Conservation (phyloP, 2,797 vertebrate genomes). For the Mareca penelope region DNA sequence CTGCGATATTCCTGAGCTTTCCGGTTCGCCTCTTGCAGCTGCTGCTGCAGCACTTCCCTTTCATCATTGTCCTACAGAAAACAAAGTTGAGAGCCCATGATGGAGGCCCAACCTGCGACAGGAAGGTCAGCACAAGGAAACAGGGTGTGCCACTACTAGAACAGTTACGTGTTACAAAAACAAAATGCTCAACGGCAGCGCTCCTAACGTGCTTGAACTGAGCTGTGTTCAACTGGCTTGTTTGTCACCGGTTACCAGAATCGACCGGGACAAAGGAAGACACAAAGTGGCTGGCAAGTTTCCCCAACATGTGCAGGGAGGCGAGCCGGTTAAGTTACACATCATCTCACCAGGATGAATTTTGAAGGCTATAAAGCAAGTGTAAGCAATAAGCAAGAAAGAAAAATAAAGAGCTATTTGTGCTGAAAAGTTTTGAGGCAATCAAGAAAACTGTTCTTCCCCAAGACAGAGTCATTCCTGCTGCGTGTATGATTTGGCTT, state of each 20-base stretch:
- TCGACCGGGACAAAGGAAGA: not conserved
- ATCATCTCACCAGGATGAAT: not conserved
- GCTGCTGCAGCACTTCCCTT: conserved; percentile 77
- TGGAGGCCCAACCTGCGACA: not conserved
- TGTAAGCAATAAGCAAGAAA: not conserved
- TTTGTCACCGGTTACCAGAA: not conserved
- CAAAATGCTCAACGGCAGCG: not conserved
- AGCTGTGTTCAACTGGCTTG: not conserved
- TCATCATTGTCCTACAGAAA: conserved; percentile 53
- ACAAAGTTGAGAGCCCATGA: not conserved
- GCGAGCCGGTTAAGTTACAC: fast-evolving
- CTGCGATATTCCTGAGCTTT: conserved; percentile 87
- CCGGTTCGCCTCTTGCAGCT: conserved; percentile 83
- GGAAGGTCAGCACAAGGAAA: not conserved
- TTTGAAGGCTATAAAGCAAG: not conserved
- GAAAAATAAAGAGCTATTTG: not conserved
- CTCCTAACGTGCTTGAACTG: fast-evolving
- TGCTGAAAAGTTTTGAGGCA: not conserved
- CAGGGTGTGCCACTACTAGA: fast-evolving
- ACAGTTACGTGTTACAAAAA: not conserved
- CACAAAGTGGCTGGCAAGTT: not conserved
- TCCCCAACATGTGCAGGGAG: too few relatives aligned
- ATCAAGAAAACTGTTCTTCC: not conserved
- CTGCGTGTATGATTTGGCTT: not conserved
- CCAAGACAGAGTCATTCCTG: not conserved